Percentiles rank a stretch among this genome's conserved stretches.
These are phyloP conservation scores for Eriocheir sinensis DNA, from an alignment of 1,140 invertebrate genomes.

Conservation along the genomic window DNA sequence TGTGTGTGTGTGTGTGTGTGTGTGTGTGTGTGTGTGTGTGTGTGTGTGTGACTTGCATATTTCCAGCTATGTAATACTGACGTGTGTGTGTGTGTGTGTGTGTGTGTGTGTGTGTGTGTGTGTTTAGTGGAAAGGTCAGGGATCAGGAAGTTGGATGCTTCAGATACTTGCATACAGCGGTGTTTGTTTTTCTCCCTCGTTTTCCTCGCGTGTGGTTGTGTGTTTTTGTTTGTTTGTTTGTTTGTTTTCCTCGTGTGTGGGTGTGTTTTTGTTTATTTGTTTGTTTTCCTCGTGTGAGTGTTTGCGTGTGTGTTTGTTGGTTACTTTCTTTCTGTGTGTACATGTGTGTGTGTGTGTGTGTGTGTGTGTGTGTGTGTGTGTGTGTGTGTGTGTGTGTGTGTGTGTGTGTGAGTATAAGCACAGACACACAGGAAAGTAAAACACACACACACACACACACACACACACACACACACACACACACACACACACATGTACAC, in stretches of 20 bases:
- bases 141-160: background rate
- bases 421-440: background rate
- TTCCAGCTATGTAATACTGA: too few relatives aligned
- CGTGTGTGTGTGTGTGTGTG: background rate
- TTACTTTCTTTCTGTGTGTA: background rate
- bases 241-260: background rate
- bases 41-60: background rate
- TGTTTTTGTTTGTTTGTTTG: background rate
- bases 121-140: background rate
- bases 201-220: too few relatives aligned
- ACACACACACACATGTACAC: constrained; percentile 23
- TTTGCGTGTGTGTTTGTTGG: too few relatives aligned
- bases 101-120: constrained; percentile 4
- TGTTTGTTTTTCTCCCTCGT: too few relatives aligned
- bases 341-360: background rate
- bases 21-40: background rate
- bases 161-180: too few relatives aligned
- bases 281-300: too few relatives aligned
- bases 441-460: constrained; percentile 10
- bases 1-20: background rate
- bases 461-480: constrained; percentile 18
- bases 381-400: constrained; percentile 4
- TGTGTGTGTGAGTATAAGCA: background rate
- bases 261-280: background rate
- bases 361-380: constrained; percentile 4